These are phyloP conservation scores for Poecilia velifera DNA, from an alignment of 2,797 vertebrate species.

Conservation along the genomic window DNA sequence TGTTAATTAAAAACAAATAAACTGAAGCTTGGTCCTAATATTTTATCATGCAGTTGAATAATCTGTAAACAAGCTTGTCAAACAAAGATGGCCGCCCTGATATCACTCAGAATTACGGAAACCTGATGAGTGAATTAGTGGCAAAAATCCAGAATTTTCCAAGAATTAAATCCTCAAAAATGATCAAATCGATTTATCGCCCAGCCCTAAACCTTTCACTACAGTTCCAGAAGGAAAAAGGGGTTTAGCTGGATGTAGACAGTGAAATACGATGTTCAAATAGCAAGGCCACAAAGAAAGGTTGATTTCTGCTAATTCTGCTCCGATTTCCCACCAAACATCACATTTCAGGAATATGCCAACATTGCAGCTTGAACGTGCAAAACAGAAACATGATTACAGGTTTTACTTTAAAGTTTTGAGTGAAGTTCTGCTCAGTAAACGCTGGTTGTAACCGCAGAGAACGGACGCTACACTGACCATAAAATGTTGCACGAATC, in stretches of 20 bases:
- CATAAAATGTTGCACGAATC: neutral
- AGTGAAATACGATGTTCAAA: neutral
- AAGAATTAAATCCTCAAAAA: too few species aligned
- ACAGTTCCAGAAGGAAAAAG: too few species aligned
- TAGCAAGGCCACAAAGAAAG: conserved; percentile 9
- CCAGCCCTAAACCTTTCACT: neutral
- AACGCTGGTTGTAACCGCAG: neutral
- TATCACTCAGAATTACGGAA: too few species aligned
- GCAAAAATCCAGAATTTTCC: too few species aligned
- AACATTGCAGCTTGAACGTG: neutral
- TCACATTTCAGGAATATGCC: neutral
- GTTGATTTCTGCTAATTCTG: neutral
- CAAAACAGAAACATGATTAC: neutral
- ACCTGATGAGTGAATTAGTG: too few species aligned
- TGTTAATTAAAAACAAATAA: too few species aligned
- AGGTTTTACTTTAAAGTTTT: neutral
- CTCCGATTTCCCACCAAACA: neutral
- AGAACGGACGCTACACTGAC: neutral
- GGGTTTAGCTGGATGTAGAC: too few species aligned
- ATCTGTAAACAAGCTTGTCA: too few species aligned
- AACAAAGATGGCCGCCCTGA: too few species aligned
- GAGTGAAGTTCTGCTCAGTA: neutral
- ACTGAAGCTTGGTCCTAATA: too few species aligned
- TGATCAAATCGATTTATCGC: too few species aligned
- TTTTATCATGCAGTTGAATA: too few species aligned